Conservation (phyloP, 2,113 vertebrate genomes). For the Corythornis cristatus region DNA sequence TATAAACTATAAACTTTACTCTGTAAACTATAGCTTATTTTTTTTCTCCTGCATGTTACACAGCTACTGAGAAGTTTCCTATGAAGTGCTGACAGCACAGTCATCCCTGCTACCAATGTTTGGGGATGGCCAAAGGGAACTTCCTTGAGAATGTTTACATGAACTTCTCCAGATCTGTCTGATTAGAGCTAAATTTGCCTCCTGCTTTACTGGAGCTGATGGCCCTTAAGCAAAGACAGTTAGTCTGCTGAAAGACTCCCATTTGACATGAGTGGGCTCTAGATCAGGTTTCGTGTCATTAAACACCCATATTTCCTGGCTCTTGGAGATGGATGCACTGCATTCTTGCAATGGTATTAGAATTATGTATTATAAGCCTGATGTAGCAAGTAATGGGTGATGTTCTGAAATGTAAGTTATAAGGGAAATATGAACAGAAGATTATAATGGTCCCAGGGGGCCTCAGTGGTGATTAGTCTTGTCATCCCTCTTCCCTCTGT, state of each 20-base stretch:
- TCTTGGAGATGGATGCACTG: not conserved
- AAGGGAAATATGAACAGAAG: not conserved
- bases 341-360: not conserved
- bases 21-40: not conserved
- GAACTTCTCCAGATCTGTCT: not conserved
- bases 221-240: not conserved
- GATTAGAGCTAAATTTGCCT: not conserved
- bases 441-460: not conserved
- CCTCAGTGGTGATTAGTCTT: not conserved
- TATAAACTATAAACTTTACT: not conserved
- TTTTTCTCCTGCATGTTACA: not conserved
- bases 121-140: not conserved
- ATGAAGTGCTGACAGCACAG: not conserved
- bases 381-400: not conserved
- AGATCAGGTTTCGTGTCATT: constrained; percentile 2
- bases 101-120: not conserved
- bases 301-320: not conserved
- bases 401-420: not conserved
- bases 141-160: not conserved
- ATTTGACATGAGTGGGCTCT: not conserved
- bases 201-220: not conserved
- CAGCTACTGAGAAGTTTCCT: not conserved
- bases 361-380: not conserved
- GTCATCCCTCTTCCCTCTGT: not conserved
- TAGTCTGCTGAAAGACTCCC: not conserved